phyloP scores from a whole-genome alignment of 2,797 vertebrate species.

The Percopsis omiscomaycus region DNA sequence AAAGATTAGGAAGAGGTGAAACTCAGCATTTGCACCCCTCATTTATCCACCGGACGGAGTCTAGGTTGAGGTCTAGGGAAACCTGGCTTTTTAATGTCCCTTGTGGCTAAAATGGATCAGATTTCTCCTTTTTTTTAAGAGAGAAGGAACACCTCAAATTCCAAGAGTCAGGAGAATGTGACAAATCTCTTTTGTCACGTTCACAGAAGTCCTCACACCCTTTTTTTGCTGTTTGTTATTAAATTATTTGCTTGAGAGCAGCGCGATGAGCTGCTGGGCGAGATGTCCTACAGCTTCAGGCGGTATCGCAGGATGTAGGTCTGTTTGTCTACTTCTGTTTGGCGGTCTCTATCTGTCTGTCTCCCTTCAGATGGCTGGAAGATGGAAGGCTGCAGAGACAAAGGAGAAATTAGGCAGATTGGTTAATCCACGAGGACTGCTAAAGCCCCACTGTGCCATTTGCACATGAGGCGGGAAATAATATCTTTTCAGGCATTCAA shows the following conservation, averaged over 20 bases:
- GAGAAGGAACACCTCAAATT: conserved; percentile 24
- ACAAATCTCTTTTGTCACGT: conserved; percentile 8
- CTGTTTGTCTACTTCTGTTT: conserved; percentile 70
- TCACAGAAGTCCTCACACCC: conserved; percentile 20
- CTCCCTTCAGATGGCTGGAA: conserved; percentile 45
- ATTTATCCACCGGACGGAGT: conserved; percentile 61
- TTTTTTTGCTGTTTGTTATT: conserved; percentile 44
- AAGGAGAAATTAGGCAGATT: conserved; percentile 46
- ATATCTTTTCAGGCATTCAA: conserved; percentile 6
- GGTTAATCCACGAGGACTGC: conserved; percentile 55
- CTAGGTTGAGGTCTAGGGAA: conserved; percentile 26
- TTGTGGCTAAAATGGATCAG: conserved; percentile 25
- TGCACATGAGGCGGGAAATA: conserved; percentile 10
- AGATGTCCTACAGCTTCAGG: conserved; percentile 63
- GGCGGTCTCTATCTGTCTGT: conserved; percentile 59
- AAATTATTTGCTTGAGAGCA: conserved; percentile 30
- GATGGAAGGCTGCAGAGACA: conserved; percentile 70
- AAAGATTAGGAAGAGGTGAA: conserved; percentile 64
- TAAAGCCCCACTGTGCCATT: conserved; percentile 13
- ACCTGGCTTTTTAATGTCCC: conserved; percentile 24
- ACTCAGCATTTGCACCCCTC: conserved; percentile 55
- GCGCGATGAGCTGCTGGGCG: conserved; percentile 36
- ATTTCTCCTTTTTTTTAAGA: conserved; percentile 22
- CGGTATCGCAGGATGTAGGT: conserved; percentile 72
- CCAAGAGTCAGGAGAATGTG: conserved; percentile 30